Evolutionary conservation across 2,888 invertebrate genomes (phyloP).

Genomic region (Drosophila greeni): DNA sequence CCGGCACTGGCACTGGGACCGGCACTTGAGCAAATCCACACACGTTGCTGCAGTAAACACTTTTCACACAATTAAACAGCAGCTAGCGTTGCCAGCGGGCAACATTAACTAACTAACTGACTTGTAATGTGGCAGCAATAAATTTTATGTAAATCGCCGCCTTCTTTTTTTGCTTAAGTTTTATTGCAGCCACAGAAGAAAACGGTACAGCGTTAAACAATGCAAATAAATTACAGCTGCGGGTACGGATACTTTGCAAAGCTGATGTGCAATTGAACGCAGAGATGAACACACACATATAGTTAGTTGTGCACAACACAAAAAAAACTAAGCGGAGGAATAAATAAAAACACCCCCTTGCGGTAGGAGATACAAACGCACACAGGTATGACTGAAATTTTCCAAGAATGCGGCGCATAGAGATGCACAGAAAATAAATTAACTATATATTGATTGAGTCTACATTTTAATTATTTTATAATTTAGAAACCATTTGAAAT

Average conservation of each 20-base stretch:
- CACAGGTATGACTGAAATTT: conserved; percentile 52
- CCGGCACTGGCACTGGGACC: conserved; percentile 28
- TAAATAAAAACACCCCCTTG: conserved; percentile 6
- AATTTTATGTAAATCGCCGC: conserved; percentile 72
- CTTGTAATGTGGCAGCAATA: conserved; percentile 73
- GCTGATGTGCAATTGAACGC: conserved; percentile 66
- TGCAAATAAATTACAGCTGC: conserved; percentile 70
- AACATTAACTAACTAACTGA: conserved; percentile 64
- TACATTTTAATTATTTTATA: too few species aligned
- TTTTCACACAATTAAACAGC: conserved; percentile 72
- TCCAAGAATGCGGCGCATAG: conserved; percentile 60
- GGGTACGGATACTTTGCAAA: conserved; percentile 38
- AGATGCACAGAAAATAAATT: conserved; percentile 4
- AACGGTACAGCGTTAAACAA: conserved; percentile 68
- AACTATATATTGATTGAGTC: neutral
- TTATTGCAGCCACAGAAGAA: conserved; percentile 59
- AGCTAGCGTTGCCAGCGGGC: conserved; percentile 35
- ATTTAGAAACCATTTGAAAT: neutral
- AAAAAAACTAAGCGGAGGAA: neutral
- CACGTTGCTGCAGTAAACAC: conserved; percentile 39
- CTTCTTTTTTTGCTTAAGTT: conserved; percentile 38
- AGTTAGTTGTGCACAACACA: conserved; percentile 10
- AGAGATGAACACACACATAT: conserved; percentile 22
- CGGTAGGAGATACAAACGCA: conserved; percentile 1
- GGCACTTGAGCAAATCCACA: conserved; percentile 42